These are phyloP conservation scores for Sceliomorpha sp. DNA, from an alignment of 2,888 invertebrate genomes.

Conservation along the genomic window DNA sequence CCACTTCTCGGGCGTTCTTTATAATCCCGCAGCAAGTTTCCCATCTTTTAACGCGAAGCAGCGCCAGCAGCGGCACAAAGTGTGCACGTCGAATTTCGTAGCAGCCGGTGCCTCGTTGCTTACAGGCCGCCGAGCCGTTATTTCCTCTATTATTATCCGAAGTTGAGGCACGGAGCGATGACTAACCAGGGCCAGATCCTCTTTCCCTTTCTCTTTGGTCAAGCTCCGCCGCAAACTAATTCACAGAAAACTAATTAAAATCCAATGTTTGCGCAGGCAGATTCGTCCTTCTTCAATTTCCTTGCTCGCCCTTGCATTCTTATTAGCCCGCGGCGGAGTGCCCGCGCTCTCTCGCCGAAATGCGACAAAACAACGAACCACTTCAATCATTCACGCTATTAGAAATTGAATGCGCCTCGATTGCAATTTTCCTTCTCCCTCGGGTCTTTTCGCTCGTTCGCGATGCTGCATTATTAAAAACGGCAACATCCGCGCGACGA, in stretches of 20 bases:
- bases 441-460: background rate
- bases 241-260: conserved; percentile 16
- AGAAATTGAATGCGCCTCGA: conserved; percentile 8
- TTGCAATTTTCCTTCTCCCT: conserved; percentile 4
- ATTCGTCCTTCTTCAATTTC: conserved; percentile 13
- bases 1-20: conserved; percentile 1
- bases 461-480: conserved; percentile 6
- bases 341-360: background rate
- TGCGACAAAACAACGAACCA: conserved; percentile 1
- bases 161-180: conserved; percentile 49
- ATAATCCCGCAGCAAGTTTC: background rate
- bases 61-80: too few species aligned
- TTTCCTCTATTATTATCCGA: conserved; percentile 64
- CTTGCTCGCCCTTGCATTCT: background rate
- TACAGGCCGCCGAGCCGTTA: conserved; percentile 55
- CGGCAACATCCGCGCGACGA: background rate
- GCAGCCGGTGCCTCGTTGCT: conserved; percentile 56
- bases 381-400: background rate
- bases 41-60: conserved; percentile 33
- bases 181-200: background rate
- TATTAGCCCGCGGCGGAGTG: too few species aligned
- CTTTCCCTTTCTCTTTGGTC: conserved; percentile 6
- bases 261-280: background rate
- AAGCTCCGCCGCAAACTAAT: conserved; percentile 13
- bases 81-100: conserved; percentile 36